A percentile compares a stretch with the other conserved stretches of the same genome.
phyloP scores from a whole-genome alignment of 2,888 invertebrate species.

The Meandrusa payeni region DNA sequence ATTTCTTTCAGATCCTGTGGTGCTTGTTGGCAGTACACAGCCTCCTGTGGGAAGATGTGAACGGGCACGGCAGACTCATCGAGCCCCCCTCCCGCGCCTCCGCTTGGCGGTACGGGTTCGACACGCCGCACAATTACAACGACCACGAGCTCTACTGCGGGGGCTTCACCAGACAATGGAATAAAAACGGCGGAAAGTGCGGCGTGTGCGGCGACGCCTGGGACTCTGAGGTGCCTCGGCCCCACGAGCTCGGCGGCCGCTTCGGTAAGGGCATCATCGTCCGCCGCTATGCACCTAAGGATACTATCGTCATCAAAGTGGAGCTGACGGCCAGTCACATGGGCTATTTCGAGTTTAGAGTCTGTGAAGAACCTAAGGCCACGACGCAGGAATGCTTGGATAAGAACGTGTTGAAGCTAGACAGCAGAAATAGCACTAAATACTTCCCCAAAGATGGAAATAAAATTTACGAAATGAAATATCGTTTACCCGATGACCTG shows the following conservation, averaged over 20 bases:
- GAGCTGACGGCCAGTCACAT: constrained; percentile 94
- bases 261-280: constrained; percentile 92
- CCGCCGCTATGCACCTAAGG: constrained; percentile 86
- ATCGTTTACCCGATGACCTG: constrained; percentile 82
- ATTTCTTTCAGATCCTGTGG: constrained; percentile 60
- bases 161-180: constrained; percentile 92
- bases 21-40: constrained; percentile 51
- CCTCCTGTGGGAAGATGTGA: constrained; percentile 52
- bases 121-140: constrained; percentile 93
- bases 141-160: constrained; percentile 94
- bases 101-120: constrained; percentile 94
- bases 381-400: constrained; percentile 90
- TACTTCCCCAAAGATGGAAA: constrained; percentile 90
- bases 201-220: constrained; percentile 94
- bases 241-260: constrained; percentile 91
- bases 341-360: constrained; percentile 92
- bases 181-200: constrained; percentile 90
- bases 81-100: constrained; percentile 94
- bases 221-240: constrained; percentile 85
- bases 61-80: constrained; percentile 87
- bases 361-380: constrained; percentile 87
- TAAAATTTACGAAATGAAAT: constrained; percentile 88
- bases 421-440: constrained; percentile 73
- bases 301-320: constrained; percentile 86
- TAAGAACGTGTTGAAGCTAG: constrained; percentile 83